Conservation (phyloP, 1,140 invertebrate genomes). For the Drepana arcuata region DNA sequence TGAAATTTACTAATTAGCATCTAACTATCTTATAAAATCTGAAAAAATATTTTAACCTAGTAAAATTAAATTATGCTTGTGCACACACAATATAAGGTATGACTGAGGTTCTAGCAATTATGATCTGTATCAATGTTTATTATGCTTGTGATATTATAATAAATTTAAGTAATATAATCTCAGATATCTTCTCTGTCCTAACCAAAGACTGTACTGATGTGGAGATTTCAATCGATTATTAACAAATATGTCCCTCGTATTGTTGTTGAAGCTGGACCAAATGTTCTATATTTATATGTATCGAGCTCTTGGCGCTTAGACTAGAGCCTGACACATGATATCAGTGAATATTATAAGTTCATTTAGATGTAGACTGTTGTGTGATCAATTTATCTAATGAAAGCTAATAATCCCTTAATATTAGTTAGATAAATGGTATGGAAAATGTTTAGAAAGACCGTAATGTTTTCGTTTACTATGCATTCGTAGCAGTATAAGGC, state of each 20-base stretch:
- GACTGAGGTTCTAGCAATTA: conserved; percentile 42
- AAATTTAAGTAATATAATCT: conserved; percentile 50
- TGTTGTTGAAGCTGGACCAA: conserved; percentile 63
- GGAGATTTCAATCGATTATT: conserved; percentile 38
- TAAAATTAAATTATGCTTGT: too few species aligned
- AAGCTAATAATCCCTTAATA: conserved; percentile 39
- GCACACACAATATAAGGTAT: conserved; percentile 24
- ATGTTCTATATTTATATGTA: conserved; percentile 33
- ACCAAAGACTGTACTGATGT: conserved; percentile 66
- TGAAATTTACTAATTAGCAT: too few species aligned
- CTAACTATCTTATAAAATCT: too few species aligned
- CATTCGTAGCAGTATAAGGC: conserved; percentile 57
- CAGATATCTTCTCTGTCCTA: conserved; percentile 55
- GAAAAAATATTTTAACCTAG: too few species aligned
- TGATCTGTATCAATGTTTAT: conserved; percentile 30
- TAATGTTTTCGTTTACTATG: conserved; percentile 42
- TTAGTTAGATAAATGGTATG: conserved; percentile 34
- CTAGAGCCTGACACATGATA: conserved; percentile 16
- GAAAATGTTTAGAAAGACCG: conserved; percentile 49
- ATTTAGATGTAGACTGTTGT: conserved; percentile 43
- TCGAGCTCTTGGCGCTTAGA: conserved; percentile 6
- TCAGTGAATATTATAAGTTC: conserved; percentile 30
- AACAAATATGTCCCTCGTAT: conserved; percentile 26
- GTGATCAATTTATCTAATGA: conserved; percentile 45
- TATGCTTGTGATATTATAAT: conserved; percentile 64